Conservation (phyloP, 2,797 vertebrate genomes). For the Sebastes matsubarae region DNA sequence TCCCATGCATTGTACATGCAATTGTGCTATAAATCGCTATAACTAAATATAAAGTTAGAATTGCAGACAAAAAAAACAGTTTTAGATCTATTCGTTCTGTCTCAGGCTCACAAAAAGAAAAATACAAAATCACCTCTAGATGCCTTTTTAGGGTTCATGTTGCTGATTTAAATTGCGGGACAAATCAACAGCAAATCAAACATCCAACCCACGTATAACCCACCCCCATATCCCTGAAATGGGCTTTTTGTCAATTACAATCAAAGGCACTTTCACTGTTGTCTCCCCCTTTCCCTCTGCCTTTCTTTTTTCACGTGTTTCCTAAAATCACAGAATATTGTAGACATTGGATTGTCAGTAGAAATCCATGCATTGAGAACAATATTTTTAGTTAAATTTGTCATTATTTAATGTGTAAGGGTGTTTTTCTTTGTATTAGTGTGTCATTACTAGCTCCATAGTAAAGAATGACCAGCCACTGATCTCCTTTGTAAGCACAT, state of each 20-base stretch:
- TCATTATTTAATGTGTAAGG: neutral
- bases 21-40: neutral
- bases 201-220: slow-evolving; percentile 29
- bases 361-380: neutral
- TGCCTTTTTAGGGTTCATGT: slow-evolving; percentile 83
- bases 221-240: slow-evolving; percentile 82
- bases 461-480: neutral
- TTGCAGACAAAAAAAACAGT: neutral
- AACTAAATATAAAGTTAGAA: neutral
- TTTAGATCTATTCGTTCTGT: neutral
- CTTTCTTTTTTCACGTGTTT: neutral
- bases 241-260: slow-evolving; percentile 92
- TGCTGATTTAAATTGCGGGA: slow-evolving; percentile 90
- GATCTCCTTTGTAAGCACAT: slow-evolving; percentile 29
- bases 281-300: neutral
- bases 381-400: neutral
- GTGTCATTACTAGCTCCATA: slow-evolving; percentile 4
- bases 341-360: slow-evolving; percentile 17
- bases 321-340: slow-evolving; percentile 50
- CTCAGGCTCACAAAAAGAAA: slow-evolving; percentile 54
- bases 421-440: neutral
- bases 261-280: slow-evolving; percentile 86
- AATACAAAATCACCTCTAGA: slow-evolving; percentile 82
- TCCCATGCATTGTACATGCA: slow-evolving; percentile 7
- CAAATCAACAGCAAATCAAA: slow-evolving; percentile 93